phyloP scores from a whole-genome alignment of 2,888 invertebrate species.

The Ectemnius lituratus region DNA sequence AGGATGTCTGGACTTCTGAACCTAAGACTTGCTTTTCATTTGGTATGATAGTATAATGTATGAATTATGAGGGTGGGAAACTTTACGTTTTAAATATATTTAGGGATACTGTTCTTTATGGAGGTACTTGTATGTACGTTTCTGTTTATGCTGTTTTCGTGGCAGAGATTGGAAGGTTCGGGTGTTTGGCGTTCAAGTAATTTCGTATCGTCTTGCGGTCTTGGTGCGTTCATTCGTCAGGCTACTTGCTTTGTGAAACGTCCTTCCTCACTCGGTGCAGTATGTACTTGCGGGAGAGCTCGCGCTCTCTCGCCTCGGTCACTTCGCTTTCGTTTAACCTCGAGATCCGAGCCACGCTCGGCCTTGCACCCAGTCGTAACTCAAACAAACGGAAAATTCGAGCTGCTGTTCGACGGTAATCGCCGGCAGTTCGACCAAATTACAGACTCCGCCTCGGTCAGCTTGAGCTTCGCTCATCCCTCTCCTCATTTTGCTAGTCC shows the following conservation, averaged over 20 bases:
- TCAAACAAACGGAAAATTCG: constrained; percentile 69
- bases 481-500: constrained; percentile 31
- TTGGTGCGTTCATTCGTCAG: constrained; percentile 20
- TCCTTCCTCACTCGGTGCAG: constrained; percentile 22
- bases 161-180: no score
- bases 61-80: no score
- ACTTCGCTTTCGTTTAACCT: constrained; percentile 19
- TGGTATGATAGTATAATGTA: constrained; percentile 18
- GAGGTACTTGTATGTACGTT: no score
- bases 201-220: constrained; percentile 26
- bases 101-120: no score
- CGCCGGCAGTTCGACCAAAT: constrained; percentile 59
- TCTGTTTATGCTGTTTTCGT: no score
- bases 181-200: no score
- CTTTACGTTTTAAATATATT: no score
- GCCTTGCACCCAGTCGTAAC: constrained; percentile 56
- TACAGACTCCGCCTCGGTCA: constrained; percentile 43
- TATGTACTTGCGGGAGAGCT: neutral
- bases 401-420: constrained; percentile 55
- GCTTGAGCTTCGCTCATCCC: constrained; percentile 43
- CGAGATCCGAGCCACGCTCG: constrained; percentile 19
- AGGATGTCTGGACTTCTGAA: neutral
- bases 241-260: constrained; percentile 39
- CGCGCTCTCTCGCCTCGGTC: constrained; percentile 5
- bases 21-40: constrained; percentile 49